These are phyloP conservation scores for Prunella fulvescens DNA, from an alignment of 2,113 vertebrate species.

Conservation along the genomic window DNA sequence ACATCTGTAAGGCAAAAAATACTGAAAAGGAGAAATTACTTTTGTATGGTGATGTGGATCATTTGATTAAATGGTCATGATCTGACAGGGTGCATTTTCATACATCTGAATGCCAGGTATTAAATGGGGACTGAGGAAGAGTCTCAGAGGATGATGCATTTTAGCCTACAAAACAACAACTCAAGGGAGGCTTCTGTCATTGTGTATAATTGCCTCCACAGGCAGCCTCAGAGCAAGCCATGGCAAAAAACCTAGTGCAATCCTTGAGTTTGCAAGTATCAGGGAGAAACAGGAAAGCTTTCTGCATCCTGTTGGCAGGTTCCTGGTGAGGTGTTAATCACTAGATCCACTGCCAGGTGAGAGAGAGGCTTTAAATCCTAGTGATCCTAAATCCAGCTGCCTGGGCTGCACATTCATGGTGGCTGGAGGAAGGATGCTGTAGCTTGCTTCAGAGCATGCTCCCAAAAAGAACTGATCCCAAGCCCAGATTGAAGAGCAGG, in stretches of 20 bases:
- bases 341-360: background rate
- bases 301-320: background rate
- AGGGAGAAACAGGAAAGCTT: background rate
- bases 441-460: background rate
- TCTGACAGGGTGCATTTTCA: background rate
- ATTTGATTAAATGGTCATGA: background rate
- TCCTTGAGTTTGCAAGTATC: background rate
- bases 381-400: background rate
- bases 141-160: background rate
- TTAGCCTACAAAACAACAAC: background rate
- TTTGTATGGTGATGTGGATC: background rate
- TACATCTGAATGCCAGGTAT: background rate
- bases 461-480: accelerated
- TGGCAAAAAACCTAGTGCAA: background rate
- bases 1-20: background rate
- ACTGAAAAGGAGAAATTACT: background rate
- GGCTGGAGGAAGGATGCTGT: background rate
- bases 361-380: background rate
- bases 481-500: background rate
- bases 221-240: background rate
- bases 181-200: background rate
- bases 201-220: background rate
- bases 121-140: background rate
- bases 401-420: background rate
- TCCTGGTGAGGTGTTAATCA: background rate